Evolutionary conservation across 2,113 vertebrate species (phyloP).

Genomic region (Gorsachius goisagi): DNA sequence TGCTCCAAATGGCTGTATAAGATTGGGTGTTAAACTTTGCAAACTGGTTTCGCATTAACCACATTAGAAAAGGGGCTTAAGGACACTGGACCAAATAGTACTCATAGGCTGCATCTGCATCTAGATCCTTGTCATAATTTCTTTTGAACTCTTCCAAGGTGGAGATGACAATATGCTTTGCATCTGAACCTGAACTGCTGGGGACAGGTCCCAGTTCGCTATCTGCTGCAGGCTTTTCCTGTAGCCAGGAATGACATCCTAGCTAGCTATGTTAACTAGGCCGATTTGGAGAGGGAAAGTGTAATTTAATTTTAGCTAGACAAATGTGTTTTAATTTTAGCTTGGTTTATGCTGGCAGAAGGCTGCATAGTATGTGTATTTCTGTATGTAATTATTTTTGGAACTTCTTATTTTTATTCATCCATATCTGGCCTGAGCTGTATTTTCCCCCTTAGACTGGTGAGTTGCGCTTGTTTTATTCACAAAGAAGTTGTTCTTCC

Average conservation of each 20-base stretch:
- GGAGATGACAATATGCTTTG: not conserved
- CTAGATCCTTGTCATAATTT: not conserved
- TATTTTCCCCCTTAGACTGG: not conserved
- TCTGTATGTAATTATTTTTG: not conserved
- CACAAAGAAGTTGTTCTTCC: not conserved
- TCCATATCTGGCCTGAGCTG: not conserved
- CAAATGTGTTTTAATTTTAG: not conserved
- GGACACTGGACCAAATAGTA: not conserved
- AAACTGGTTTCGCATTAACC: not conserved
- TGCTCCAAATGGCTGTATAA: not conserved
- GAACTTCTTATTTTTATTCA: not conserved
- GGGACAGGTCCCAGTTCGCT: rapidly evolving
- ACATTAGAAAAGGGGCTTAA: not conserved
- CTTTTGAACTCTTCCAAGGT: not conserved
- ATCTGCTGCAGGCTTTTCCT: not conserved
- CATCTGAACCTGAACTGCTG: not conserved
- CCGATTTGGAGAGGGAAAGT: not conserved
- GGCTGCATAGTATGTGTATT: not conserved
- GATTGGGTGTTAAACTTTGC: not conserved
- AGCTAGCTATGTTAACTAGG: not conserved
- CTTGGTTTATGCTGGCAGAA: not conserved
- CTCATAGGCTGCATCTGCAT: not conserved
- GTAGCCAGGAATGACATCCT: not conserved
- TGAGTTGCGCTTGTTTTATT: not conserved
- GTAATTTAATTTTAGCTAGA: not conserved